Evolutionary conservation across 2,888 invertebrate species (phyloP).

Genomic region (Bimastos eiseni): DNA sequence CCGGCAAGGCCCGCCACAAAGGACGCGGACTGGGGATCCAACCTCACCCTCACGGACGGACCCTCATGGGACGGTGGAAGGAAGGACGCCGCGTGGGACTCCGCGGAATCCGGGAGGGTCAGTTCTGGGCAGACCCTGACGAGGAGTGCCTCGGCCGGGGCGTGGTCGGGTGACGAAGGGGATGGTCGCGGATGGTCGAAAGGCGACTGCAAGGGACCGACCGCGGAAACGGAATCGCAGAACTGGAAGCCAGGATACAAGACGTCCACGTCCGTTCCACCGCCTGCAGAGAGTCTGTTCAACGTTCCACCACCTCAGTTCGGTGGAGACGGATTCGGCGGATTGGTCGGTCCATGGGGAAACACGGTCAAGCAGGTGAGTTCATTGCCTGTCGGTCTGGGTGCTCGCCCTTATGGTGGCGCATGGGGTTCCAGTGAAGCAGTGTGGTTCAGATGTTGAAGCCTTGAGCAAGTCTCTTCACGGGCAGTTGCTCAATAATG

Average conservation of each 20-base stretch:
- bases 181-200: background rate
- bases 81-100: background rate
- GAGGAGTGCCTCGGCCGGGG: background rate
- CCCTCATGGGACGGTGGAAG: background rate
- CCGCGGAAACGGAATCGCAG: background rate
- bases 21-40: background rate
- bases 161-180: background rate
- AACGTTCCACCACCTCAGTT: background rate
- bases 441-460: no score
- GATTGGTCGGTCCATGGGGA: constrained; percentile 2
- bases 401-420: no score
- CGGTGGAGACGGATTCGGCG: background rate
- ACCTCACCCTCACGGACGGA: background rate
- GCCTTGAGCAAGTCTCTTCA: no score
- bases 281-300: background rate
- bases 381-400: background rate
- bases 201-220: background rate
- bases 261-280: background rate
- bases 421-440: no score
- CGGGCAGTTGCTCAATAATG: no score
- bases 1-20: background rate
- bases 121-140: background rate
- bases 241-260: constrained; percentile 21
- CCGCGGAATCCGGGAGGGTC: background rate
- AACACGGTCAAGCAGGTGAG: background rate